A percentile compares a stretch with the other conserved stretches of the same genome.
Conservation (phyloP, 2,888 invertebrate genomes). For the Drosophila neotestacea region DNA sequence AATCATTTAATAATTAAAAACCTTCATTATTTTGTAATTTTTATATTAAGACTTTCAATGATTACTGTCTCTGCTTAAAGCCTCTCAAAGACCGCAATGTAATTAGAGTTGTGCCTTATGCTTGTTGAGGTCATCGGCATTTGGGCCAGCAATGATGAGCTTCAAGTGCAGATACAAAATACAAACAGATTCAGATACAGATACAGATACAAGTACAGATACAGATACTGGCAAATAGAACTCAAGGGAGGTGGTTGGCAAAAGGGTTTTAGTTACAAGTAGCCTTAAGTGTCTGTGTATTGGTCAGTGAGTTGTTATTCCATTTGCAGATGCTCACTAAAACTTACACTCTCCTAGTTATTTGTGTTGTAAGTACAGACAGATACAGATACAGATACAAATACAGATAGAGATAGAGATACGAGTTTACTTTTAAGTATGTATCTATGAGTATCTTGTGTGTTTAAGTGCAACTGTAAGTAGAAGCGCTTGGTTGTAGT, state of each 20-base stretch:
- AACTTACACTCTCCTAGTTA: not conserved
- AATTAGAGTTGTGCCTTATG: conserved; percentile 29
- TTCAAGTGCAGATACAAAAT: conserved; percentile 12
- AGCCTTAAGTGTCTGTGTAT: not conserved
- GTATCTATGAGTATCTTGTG: not conserved
- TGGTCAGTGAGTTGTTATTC: not conserved
- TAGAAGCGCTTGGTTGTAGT: conserved; percentile 3
- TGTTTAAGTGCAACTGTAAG: not conserved
- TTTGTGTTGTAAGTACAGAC: not conserved
- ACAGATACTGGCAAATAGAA: not conserved
- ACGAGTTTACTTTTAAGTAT: not conserved
- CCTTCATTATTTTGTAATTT: too few species aligned
- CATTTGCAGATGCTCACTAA: not conserved
- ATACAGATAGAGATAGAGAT: too few species aligned
- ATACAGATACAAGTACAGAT: not conserved
- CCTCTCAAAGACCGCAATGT: not conserved
- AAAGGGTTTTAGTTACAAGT: not conserved
- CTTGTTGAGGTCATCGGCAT: conserved; percentile 3
- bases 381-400: not conserved
- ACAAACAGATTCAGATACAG: too few species aligned
- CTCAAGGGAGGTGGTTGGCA: not conserved
- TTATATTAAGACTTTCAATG: too few species aligned
- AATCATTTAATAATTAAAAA: too few species aligned
- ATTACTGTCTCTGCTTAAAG: too few species aligned
- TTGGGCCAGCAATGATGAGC: not conserved